A percentile compares a stretch with the other conserved stretches of the same genome.
Evolutionary conservation across 1,140 invertebrate species (phyloP).

Genomic region (Steinernema feltiae): DNA sequence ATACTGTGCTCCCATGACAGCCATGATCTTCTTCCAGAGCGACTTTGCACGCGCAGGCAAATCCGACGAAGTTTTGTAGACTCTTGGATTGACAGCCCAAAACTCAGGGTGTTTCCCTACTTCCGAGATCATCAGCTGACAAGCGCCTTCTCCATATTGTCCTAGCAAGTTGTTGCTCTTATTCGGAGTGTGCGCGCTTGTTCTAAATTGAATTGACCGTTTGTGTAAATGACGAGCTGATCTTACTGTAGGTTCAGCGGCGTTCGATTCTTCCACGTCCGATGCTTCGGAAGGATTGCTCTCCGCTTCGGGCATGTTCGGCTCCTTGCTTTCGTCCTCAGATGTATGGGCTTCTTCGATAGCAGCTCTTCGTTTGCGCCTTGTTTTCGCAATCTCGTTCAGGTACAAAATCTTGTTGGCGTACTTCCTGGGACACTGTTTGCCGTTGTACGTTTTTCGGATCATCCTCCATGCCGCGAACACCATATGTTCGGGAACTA

Average conservation of each 20-base stretch:
- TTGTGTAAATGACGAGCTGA: too few species aligned
- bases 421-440: not conserved
- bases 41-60: not conserved
- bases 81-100: not conserved
- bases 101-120: not conserved
- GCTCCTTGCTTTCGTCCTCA: too few species aligned
- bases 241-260: too few species aligned
- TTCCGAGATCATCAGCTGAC: not conserved
- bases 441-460: not conserved
- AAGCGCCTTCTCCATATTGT: not conserved
- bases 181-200: too few species aligned
- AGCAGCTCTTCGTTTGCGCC: too few species aligned
- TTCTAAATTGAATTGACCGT: too few species aligned
- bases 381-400: too few species aligned
- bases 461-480: not conserved
- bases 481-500: not conserved
- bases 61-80: not conserved
- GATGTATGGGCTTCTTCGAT: too few species aligned
- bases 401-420: not conserved
- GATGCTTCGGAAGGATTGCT: too few species aligned
- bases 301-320: too few species aligned
- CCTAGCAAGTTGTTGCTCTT: too few species aligned
- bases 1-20: not conserved
- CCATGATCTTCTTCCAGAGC: not conserved
- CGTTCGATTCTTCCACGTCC: not conserved